A percentile compares a stretch with the other conserved stretches of the same genome.
These are phyloP conservation scores for Pangasianodon hypophthalmus DNA, from an alignment of 2,113 vertebrate species.

Conservation along the genomic window DNA sequence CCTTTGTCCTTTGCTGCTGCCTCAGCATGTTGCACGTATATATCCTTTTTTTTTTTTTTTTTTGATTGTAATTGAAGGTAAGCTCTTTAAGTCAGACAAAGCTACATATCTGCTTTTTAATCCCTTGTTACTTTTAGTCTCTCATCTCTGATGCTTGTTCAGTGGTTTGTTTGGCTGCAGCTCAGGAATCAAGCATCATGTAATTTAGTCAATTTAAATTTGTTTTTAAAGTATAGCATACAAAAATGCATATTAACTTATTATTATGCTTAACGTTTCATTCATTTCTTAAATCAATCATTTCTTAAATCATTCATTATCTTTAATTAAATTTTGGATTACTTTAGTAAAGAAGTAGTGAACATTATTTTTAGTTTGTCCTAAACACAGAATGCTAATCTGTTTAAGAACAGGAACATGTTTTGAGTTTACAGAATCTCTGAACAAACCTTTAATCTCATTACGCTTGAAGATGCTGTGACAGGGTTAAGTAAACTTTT, in stretches of 20 bases:
- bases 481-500: background rate
- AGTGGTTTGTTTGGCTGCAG: constrained; percentile 4
- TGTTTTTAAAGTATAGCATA: background rate
- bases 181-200: background rate
- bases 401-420: background rate
- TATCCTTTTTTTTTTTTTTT: constrained; percentile 61
- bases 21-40: constrained; percentile 30
- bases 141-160: constrained; percentile 58
- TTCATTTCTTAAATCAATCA: background rate
- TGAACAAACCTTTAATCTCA: constrained; percentile 25
- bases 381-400: background rate
- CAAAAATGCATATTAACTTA: background rate
- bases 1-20: background rate
- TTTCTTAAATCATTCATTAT: background rate
- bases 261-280: background rate
- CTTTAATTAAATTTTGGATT: background rate
- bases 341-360: background rate
- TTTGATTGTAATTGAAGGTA: constrained; percentile 54
- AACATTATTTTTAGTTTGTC: background rate
- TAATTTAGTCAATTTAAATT: too few relatives aligned
- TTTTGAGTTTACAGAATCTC: constrained; percentile 17
- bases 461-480: background rate
- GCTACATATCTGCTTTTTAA: constrained; percentile 48
- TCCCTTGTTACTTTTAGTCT: constrained; percentile 60
- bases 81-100: constrained; percentile 65